Conservation (phyloP, 2,113 vertebrate species). For the Synodontis membranacea region DNA sequence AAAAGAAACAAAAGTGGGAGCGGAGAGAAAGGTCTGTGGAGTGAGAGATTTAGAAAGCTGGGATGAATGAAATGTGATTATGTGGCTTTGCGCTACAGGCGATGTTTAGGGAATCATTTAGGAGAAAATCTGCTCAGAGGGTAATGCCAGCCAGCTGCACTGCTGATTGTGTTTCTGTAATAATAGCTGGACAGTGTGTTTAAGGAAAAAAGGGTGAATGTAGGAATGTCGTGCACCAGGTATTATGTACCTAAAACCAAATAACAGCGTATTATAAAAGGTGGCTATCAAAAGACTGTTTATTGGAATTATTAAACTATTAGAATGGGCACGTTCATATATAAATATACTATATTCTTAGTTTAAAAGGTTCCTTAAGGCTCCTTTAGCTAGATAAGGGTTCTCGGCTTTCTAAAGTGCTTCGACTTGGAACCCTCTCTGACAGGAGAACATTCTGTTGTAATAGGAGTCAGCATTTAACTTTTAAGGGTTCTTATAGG, state of each 20-base stretch:
- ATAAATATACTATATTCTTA: background rate
- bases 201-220: background rate
- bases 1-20: constrained; percentile 20
- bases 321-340: background rate
- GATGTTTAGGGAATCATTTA: constrained; percentile 56
- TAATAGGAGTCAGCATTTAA: background rate
- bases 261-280: background rate
- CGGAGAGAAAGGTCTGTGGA: background rate
- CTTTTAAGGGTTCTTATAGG: background rate
- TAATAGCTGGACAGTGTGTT: constrained; percentile 16
- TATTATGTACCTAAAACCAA: background rate
- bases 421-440: background rate
- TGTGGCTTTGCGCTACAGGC: constrained; percentile 54
- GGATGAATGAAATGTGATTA: constrained; percentile 48
- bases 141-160: constrained; percentile 47
- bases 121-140: constrained; percentile 45
- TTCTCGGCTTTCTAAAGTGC: background rate
- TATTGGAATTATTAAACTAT: background rate
- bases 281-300: background rate
- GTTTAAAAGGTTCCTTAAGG: background rate
- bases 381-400: background rate
- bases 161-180: constrained; percentile 31
- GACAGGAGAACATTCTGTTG: background rate
- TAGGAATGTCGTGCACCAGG: background rate
- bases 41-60: background rate